Conservation (phyloP, 2,113 vertebrate species). For the Pogonocichla stellata region DNA sequence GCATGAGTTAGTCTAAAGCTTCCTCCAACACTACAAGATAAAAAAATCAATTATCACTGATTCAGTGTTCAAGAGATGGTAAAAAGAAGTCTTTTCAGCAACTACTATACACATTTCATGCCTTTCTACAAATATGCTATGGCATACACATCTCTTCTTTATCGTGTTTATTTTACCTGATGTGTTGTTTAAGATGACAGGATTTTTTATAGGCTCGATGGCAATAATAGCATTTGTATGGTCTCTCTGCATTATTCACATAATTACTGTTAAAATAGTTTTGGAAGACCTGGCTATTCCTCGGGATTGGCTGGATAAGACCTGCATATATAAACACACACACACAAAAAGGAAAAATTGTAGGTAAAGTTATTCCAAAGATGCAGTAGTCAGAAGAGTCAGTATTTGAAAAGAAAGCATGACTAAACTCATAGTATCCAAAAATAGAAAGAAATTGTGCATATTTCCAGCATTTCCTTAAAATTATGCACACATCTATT, state of each 20-base stretch:
- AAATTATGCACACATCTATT: neutral
- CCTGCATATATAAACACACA: conserved; percentile 73
- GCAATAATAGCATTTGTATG: conserved; percentile 95
- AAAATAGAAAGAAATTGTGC: neutral
- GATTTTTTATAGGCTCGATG: conserved; percentile 98
- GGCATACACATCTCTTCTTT: neutral
- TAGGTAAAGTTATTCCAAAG: neutral
- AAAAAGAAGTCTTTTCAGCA: neutral
- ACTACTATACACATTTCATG: neutral
- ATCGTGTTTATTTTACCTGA: conserved; percentile 80
- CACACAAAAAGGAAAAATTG: neutral
- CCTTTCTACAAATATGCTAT: neutral
- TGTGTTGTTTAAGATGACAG: conserved; percentile 97
- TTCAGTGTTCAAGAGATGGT: neutral
- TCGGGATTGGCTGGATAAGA: conserved; percentile 89
- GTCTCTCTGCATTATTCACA: conserved; percentile 87
- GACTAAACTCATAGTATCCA: neutral
- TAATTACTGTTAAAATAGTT: conserved; percentile 89
- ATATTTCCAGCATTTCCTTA: neutral
- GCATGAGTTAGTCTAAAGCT: neutral
- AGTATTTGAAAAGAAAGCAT: neutral
- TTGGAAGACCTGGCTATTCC: conserved; percentile 86
- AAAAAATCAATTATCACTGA: neutral
- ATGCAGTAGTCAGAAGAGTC: neutral
- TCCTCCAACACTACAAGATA: neutral